Conservation (phyloP, 2,888 invertebrate genomes). For the Agrilus mali region DNA sequence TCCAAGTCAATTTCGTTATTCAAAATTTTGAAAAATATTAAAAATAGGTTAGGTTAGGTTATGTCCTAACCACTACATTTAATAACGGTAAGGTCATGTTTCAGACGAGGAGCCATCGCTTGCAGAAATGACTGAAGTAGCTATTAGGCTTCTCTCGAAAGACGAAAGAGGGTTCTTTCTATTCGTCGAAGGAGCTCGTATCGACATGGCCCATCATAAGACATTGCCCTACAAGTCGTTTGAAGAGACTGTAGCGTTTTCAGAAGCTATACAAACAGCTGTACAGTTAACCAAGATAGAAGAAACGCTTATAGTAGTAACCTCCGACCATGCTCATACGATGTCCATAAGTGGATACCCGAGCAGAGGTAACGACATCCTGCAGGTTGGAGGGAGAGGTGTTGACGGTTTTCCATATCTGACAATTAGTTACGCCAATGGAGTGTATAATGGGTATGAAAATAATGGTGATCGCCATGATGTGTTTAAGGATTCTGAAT, state of each 20-base stretch:
- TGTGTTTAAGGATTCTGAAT: constrained; percentile 35
- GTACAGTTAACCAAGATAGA: constrained; percentile 44
- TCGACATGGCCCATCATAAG: constrained; percentile 65
- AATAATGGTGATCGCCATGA: constrained; percentile 41
- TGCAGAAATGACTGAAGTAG: constrained; percentile 61
- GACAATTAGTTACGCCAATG: constrained; percentile 57
- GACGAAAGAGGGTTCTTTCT: constrained; percentile 59
- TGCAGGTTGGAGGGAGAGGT: constrained; percentile 37
- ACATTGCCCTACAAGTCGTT: constrained; percentile 53
- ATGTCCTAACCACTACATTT: too few relatives aligned
- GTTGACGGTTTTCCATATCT: constrained; percentile 48
- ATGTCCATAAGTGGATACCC: constrained; percentile 68
- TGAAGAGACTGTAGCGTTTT: constrained; percentile 68
- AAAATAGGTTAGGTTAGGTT: too few relatives aligned
- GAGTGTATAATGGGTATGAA: constrained; percentile 43
- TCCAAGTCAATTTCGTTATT: too few relatives aligned
- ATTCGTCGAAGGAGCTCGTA: constrained; percentile 59
- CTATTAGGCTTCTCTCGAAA: constrained; percentile 54
- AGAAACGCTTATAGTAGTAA: constrained; percentile 68
- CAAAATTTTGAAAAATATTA: too few relatives aligned
- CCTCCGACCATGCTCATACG: constrained; percentile 66
- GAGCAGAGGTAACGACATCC: constrained; percentile 43
- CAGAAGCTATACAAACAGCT: constrained; percentile 40
- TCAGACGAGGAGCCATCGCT: constrained; percentile 47
- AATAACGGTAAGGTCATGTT: not conserved